These are phyloP conservation scores for Pachyrhynchus sulphureomaculatus DNA, from an alignment of 1,140 invertebrate species.

Conservation along the genomic window DNA sequence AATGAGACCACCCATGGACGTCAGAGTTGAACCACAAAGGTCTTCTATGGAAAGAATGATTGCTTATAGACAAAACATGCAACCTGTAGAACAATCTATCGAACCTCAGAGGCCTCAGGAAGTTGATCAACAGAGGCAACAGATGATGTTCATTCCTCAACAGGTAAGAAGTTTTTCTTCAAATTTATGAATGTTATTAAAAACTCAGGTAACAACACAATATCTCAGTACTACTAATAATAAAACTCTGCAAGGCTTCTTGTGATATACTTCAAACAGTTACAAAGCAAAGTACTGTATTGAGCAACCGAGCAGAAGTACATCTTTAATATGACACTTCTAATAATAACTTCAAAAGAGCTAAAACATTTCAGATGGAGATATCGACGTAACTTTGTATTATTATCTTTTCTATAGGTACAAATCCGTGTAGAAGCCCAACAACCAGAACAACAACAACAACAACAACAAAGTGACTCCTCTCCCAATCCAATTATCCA, in stretches of 20 bases:
- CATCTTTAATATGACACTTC: neutral
- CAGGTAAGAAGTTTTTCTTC: slow-evolving; percentile 1
- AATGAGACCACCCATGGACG: slow-evolving; percentile 11
- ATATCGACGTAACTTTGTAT: too few species aligned
- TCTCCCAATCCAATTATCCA: slow-evolving; percentile 47
- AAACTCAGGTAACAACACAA: too few species aligned
- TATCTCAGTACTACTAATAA: too few species aligned
- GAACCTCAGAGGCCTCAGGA: slow-evolving; percentile 19
- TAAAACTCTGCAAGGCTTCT: too few species aligned
- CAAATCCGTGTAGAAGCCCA: slow-evolving; percentile 27
- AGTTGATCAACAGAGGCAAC: slow-evolving; percentile 10
- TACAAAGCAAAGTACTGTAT: too few species aligned
- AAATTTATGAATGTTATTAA: too few species aligned
- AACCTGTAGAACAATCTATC: slow-evolving; percentile 14
- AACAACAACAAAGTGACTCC: slow-evolving; percentile 29
- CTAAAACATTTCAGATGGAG: neutral
- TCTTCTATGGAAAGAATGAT: slow-evolving; percentile 19
- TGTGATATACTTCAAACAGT: too few species aligned
- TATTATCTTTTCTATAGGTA: slow-evolving; percentile 1
- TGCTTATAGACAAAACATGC: slow-evolving; percentile 19
- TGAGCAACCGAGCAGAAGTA: neutral
- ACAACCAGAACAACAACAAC: slow-evolving; percentile 28
- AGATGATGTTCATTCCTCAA: slow-evolving; percentile 29
- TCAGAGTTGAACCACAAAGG: neutral
- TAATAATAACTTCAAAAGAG: neutral